phyloP scores from a whole-genome alignment of 2,888 invertebrate genomes.

The Tenodera sinensis region DNA sequence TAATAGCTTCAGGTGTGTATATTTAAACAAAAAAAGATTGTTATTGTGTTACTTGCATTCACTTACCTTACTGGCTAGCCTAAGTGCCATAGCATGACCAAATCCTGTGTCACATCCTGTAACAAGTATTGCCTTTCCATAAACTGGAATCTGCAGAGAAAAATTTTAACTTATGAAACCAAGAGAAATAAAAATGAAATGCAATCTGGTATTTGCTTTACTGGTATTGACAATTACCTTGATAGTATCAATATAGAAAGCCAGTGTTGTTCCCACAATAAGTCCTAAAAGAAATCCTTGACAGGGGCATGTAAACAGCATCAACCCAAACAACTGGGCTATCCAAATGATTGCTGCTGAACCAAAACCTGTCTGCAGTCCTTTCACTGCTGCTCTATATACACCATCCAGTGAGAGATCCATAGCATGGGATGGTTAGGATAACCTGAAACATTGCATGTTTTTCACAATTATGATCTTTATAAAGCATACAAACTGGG shows the following conservation, averaged over 20 bases:
- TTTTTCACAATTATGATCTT: not conserved
- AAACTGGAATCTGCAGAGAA: slow-evolving; percentile 1
- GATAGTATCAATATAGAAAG: not conserved
- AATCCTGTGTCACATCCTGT: slow-evolving; percentile 37
- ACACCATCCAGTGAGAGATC: slow-evolving; percentile 6
- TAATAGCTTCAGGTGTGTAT: too few relatives aligned
- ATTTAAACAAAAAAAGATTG: too few relatives aligned
- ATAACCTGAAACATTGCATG: not conserved
- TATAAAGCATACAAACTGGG: not conserved
- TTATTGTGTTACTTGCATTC: too few relatives aligned
- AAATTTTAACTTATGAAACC: not conserved
- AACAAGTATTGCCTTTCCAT: slow-evolving; percentile 32
- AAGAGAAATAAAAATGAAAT: not conserved
- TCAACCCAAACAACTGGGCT: not conserved
- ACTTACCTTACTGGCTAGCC: slow-evolving; percentile 27
- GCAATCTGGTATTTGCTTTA: not conserved
- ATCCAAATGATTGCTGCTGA: not conserved
- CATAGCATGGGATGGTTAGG: not conserved
- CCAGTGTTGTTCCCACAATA: not conserved
- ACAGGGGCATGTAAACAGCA: not conserved
- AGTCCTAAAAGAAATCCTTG: not conserved
- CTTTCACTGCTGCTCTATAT: not conserved
- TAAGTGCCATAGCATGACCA: slow-evolving; percentile 33
- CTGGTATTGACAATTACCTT: not conserved
- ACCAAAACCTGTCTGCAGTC: not conserved